These are phyloP conservation scores for Epinephelus awoara DNA, from an alignment of 2,797 vertebrate genomes.

Conservation along the genomic window DNA sequence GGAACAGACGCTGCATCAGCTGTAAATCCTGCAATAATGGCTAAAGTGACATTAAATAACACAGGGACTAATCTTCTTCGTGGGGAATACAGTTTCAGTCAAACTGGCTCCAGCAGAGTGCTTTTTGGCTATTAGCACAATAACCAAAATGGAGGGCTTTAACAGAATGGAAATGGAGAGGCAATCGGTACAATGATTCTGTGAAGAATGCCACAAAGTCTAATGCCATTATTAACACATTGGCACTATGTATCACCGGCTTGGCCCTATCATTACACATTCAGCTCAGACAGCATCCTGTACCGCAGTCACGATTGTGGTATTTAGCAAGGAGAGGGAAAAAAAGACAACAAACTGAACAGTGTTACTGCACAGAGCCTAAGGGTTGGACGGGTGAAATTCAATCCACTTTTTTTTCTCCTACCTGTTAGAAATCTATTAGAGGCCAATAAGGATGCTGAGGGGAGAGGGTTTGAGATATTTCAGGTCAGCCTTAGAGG, in stretches of 20 bases:
- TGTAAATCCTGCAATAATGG: slow-evolving; percentile 74
- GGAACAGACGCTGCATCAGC: slow-evolving; percentile 67
- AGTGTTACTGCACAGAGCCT: slow-evolving; percentile 56
- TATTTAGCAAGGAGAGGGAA: slow-evolving; percentile 42
- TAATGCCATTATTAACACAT: slow-evolving; percentile 59
- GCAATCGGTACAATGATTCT: slow-evolving; percentile 48
- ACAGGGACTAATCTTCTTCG: slow-evolving; percentile 64
- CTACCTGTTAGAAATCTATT: slow-evolving; percentile 82
- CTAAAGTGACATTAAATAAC: slow-evolving; percentile 75
- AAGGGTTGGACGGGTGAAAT: slow-evolving; percentile 60
- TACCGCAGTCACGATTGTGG: slow-evolving; percentile 43
- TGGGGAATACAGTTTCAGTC: slow-evolving; percentile 58
- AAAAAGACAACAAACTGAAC: slow-evolving; percentile 58
- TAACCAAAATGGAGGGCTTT: slow-evolving; percentile 57
- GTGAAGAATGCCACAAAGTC: slow-evolving; percentile 30
- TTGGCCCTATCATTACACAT: slow-evolving; percentile 20
- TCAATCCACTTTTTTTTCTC: slow-evolving; percentile 67
- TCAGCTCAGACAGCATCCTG: slow-evolving; percentile 40
- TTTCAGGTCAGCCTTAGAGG: slow-evolving; percentile 83
- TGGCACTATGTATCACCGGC: slow-evolving; percentile 26
- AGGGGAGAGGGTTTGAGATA: slow-evolving; percentile 76
- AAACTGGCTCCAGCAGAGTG: slow-evolving; percentile 72
- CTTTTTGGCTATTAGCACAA: slow-evolving; percentile 67
- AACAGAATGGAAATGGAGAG: slow-evolving; percentile 45
- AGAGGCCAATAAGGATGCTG: slow-evolving; percentile 74